Percentiles rank a stretch among this genome's conserved stretches.
Evolutionary conservation across 2,888 invertebrate genomes (phyloP).

Genomic region (Unio pictorum): DNA sequence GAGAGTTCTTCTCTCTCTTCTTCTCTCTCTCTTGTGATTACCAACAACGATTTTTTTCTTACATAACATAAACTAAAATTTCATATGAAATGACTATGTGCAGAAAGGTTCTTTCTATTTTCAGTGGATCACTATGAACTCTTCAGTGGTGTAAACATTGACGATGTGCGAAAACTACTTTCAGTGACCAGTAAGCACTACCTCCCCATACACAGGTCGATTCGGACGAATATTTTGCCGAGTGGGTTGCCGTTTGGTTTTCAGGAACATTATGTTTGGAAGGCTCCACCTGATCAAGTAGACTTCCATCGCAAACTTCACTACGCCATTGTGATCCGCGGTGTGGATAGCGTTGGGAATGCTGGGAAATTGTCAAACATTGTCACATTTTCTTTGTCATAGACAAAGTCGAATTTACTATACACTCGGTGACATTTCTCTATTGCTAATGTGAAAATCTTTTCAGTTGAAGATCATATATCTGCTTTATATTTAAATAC

Average conservation of each 20-base stretch:
- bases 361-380: constrained; percentile 41
- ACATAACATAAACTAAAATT: too few species aligned
- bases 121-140: constrained; percentile 6
- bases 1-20: too few species aligned
- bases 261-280: constrained; percentile 16
- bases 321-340: constrained; percentile 42
- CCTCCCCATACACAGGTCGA: neutral
- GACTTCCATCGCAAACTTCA: constrained; percentile 6
- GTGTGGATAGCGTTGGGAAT: constrained; percentile 39
- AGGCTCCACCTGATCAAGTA: constrained; percentile 4
- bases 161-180: constrained; percentile 5
- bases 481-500: too few species aligned
- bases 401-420: too few species aligned
- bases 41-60: too few species aligned
- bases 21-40: too few species aligned
- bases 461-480: too few species aligned
- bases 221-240: neutral
- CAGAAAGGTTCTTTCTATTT: neutral
- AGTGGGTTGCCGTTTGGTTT: constrained; percentile 4
- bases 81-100: too few species aligned
- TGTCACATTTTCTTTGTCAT: constrained; percentile 20
- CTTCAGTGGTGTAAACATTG: constrained; percentile 2
- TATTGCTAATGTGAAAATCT: too few species aligned
- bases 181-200: neutral
- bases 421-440: too few species aligned